Evolutionary conservation across 2,113 vertebrate species (phyloP), one percentile per base, ranked within the genome.

Genomic region (Arenaria interpres): DNA sequence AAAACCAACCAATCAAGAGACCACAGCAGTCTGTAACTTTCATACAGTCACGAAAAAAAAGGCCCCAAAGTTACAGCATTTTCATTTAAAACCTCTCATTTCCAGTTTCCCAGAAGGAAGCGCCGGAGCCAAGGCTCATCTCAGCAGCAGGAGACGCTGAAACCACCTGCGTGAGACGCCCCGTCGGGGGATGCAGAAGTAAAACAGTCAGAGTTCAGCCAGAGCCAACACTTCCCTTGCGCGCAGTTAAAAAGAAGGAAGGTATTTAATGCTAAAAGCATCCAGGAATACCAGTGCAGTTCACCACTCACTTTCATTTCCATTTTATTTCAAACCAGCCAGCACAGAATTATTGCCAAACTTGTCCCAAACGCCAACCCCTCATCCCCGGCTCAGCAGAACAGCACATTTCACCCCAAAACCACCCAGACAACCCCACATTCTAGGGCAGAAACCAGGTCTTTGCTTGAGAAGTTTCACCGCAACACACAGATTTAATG

Each of bases 371-470:
- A 27, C 5, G 11, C 41, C 57, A 60, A 53, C 3, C 12, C 6
- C 0, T 2, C 46, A 14, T 1, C 39, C 2, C 63, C 11, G 54
- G 20, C 12, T 15, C 4, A 16, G 68, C 82, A 76, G 16, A 76
- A 25, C 14, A 53, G 39, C 4, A 5, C 72, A 3, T 41, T 64
- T n/a, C 54, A 54, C 12, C 60, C 77, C 78, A 1, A 5, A 4
- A 50, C 0, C 4, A 9, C 73, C 68, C 2, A 0, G 27, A 46
- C 5, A 69, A 19, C 33, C 43, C 85, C 69, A 1, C 2, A 1
- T 1, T 0, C 2, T 1, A 9, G 4, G 13, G 56, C 63, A 87
- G 54, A 53, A 87, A 78, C 33, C 16, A 4, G 1, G 0, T 3
- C 6, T 18, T n/a, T 13, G 53, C 68, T 74, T 12, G 18, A n/a